phyloP scores from a whole-genome alignment of 2,113 vertebrate species.

The Crocuta crocuta region DNA sequence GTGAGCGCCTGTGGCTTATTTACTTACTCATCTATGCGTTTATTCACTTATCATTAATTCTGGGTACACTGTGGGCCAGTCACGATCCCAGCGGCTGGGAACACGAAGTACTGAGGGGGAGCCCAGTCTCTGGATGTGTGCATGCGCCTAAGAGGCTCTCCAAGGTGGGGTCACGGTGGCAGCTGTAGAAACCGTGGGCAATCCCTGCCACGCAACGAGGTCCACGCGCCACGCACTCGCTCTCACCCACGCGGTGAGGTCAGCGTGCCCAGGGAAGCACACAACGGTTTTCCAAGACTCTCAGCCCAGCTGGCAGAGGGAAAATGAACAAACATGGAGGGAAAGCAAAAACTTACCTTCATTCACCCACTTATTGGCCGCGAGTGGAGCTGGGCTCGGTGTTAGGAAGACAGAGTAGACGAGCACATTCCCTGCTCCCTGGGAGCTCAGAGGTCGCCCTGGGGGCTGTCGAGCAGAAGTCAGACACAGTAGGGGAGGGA shows the following conservation, averaged over 20 bases:
- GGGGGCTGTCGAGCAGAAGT: accelerated
- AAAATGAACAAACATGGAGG: accelerated
- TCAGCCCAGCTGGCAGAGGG: not conserved
- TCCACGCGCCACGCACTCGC: accelerated
- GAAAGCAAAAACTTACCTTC: no score
- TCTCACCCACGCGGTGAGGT: not conserved
- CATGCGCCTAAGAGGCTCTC: accelerated
- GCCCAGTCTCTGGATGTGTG: accelerated
- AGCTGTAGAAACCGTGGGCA: not conserved
- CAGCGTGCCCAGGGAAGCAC: not conserved
- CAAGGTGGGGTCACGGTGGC: accelerated
- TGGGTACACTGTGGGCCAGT: accelerated
- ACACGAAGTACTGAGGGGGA: accelerated
- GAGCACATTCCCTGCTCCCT: accelerated
- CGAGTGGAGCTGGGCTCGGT: accelerated
- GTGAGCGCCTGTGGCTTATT: accelerated
- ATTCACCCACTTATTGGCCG: not conserved
- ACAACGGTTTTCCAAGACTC: not conserved
- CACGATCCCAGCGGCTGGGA: accelerated
- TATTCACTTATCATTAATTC: no score
- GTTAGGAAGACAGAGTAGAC: accelerated
- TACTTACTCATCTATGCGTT: accelerated
- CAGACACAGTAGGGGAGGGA: no score
- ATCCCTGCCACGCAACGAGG: accelerated
- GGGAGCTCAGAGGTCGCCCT: not conserved